Conservation (phyloP, 2,797 vertebrate species). For the Erithacus rubecula region DNA sequence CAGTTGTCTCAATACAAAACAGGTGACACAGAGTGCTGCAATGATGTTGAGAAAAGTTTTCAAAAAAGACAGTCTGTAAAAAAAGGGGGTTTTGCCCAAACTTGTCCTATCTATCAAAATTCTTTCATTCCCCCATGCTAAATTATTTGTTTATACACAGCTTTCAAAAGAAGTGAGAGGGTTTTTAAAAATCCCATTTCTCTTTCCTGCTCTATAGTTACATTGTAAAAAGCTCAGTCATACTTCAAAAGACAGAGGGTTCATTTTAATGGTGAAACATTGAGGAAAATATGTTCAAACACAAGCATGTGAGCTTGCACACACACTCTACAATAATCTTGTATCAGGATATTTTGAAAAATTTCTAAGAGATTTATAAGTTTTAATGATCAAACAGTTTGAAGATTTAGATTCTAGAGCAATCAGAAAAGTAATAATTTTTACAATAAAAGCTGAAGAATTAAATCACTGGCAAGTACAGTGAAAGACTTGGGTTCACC, state of each 20-base stretch:
- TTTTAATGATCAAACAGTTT: not conserved
- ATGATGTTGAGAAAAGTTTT: not conserved
- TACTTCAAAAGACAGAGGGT: not conserved
- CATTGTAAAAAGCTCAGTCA: not conserved
- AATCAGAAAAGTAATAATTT: not conserved
- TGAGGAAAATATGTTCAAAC: not conserved
- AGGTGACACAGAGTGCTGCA: not conserved
- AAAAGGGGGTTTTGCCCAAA: not conserved
- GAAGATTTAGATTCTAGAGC: not conserved
- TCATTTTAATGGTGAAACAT: not conserved
- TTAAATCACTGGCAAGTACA: not conserved
- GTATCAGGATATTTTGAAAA: not conserved
- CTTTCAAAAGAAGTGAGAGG: not conserved
- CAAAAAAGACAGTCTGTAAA: not conserved
- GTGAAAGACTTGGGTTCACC: not conserved
- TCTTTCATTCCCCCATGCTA: not conserved
- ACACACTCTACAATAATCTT: not conserved
- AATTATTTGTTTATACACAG: not conserved
- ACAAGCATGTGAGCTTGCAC: rapidly evolving
- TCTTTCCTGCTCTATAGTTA: not conserved
- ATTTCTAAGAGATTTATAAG: not conserved
- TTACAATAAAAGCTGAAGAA: not conserved
- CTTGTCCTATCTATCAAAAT: not conserved
- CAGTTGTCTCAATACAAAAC: not conserved
- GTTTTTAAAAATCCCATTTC: not conserved